Base-by-base conservation (phyloP, 2,797 vertebrate genomes). In the Syngnathus rostellatus region DNA sequence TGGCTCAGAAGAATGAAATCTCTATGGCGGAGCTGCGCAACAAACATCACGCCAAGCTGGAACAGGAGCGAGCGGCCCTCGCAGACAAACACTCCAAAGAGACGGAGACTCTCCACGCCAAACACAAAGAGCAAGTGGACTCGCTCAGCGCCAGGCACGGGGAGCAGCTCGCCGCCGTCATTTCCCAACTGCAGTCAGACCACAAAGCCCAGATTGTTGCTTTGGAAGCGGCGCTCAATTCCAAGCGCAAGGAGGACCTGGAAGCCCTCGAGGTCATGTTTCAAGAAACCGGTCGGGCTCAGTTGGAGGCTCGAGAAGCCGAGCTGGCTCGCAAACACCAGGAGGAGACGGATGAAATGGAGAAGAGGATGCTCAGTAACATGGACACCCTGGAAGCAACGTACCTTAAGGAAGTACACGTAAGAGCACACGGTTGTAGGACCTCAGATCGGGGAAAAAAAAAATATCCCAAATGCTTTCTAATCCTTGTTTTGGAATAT, bases 311-410 rank as follows among this genome's bases (percentile, higher is more conserved):
- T 59, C 81, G 81, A 65, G 81, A 90, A 76, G 87, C 87, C 0
- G 89, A 94, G 8, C 66, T 94, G 14, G 73, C 82, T 69, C 50
- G 46, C 3, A 87, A 87, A 59, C 92, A 96, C 72, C 86, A 88
- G 68, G 85, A 89, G 38, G 92, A 94, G 48, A 76, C 84, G 0
- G 86, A 92, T 16, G 89, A 92, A 48, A 70, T 96, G 68, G 94
- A 97, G 80, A 80, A 77, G 21, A 92, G 89, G 73, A 92, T 95
- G 77, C 79, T 93, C 76, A 85, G 89, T 43, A 93, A 92, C 78
- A 91, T 96, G 89, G 93, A 96, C 73, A 93, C 90, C 2, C 73
- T 95, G 79, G 94, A 97, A 78, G 86, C 88, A 0, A 91, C 93
- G 1, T 95, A 93, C 83, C 75, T 94, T 14, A 87, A 90, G 69